Evolutionary conservation across 2,113 vertebrate genomes (phyloP), one percentile per base, ranked within the genome.

Genomic region (Cottus gobio): DNA sequence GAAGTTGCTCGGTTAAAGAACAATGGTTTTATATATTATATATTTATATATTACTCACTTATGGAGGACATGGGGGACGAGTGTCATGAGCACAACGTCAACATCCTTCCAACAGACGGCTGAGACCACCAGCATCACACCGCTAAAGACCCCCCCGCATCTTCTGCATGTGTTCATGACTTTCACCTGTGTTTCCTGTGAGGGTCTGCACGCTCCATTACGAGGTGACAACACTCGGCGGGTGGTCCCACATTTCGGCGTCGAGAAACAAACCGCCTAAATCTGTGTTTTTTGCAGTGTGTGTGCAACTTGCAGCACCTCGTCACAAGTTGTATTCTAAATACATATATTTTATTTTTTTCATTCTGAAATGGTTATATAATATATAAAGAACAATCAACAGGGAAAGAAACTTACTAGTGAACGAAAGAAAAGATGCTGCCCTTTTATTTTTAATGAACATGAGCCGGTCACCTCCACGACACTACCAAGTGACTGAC

Each of bases 241-340:
- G 93, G 94, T 95, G 95, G 94, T 94, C 93, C 77, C 54, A 18
- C n/a, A n/a, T n/a, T n/a, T n/a, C n/a, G n/a, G n/a, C n/a, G n/a
- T n/a, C n/a, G n/a, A 79, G 44, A 0, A 60, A 75, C 7, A 60
- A 39, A 37, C 28, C 50, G 0, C 11, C 4, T 2, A 34, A n/a
- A 36, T 73, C 20, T 0, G 7, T 28, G 1, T 56, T 66, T 46
- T 9, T 16, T 30, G 7, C 18, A 73, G 28, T n/a, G n/a, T n/a
- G n/a, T n/a, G n/a, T n/a, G n/a, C n/a, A n/a, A n/a, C 15, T 16
- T 30, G 7, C 18, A 73, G 28, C 60, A 26, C 7, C 20, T 54
- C 20, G 5, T 31, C 30, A 8, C 1, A 34, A 20, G 67, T 30
- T 72, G 30, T 31, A 30, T 36, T 34, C 20, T 22, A 50, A 50